Evolutionary conservation across 2,888 invertebrate species (phyloP), one percentile per base, ranked within the genome.

Genomic region (Iselma pallidipennis): DNA sequence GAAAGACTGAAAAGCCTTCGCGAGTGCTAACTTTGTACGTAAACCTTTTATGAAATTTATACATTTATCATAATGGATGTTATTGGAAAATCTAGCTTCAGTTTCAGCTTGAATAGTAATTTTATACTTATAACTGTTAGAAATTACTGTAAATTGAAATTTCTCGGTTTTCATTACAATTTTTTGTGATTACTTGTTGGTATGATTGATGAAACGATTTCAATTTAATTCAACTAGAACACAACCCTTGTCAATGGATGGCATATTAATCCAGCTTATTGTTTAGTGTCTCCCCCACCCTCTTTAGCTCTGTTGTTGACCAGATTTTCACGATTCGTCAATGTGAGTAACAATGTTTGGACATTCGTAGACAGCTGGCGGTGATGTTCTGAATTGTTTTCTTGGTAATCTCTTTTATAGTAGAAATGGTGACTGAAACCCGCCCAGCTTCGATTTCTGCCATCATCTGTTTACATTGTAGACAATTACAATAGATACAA

Each of bases 381-480:
- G 61, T 63, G 67, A 55, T 67, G 64, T 65, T 59, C 55, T 16
- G 57, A 55, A 64, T 65, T 59, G 66, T 65, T 63, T 66, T 59
- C 67, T 64, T 61, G 59, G 51, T 19, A 54, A 48, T 31, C 42
- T 62, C 58, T 62, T 50, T 57, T 58, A 58, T 55, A 37, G 28
- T 49, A 7, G 52, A 55, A 59, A 49, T 52, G 55, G 59, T 56
- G 33, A 58, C 55, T 28, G 58, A 62, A 55, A 49, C 58, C 49
- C 26, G 12, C 26, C 51, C 55, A 33, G 55, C 49, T 52, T 59
- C 59, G 63, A 63, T 59, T 63, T 63, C 58, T 49, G 63, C 58
- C 52, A 59, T 59, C 52, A 49, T 16, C 55, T 59, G 63, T 59
- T 63, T 59, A 63, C 63, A 55, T 63, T 59, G 26, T 19, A 12